Base-by-base conservation (phyloP, 2,888 invertebrate genomes). In the Caenorhabditis sulstoni region DNA sequence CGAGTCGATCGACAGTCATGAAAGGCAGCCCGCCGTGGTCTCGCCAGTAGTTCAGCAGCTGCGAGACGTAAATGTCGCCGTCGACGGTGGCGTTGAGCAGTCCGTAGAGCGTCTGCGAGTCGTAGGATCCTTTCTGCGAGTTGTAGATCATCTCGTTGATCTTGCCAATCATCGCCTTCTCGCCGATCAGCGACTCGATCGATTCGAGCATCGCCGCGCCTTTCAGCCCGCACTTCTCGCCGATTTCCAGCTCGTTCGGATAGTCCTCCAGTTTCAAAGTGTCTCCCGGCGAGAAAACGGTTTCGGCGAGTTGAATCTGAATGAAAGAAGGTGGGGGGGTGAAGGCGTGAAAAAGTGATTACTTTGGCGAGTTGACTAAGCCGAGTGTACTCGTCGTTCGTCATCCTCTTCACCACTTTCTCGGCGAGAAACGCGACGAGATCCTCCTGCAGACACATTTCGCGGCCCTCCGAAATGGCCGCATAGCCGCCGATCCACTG, bases 361-460 rank as follows among this genome's bases (percentile, higher is more conserved):
- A 29, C 81, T 44, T 81, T 84, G 14, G 79, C 70, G 47, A 81
- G 70, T 9, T 82, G 81, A 1, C 73, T 74, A n/a, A 81, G 18
- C 16, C 71, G 39, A 1, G 81, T 55, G 45, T 47, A 66, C 20
- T 82, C 84, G 59, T 83, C 83, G 45, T 81, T 79, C 1, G 83
- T 83, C 81, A 84, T 82, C 61, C 82, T 37, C 20, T 78, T 78
- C 1, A 81, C 73, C 22, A 84, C 55, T 64, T 84, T 84, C 41
- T 50, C 55, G 0, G 82, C 83, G 3, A 83, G 35, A 50, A 77
- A 84, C 0, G 67, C 50, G 0, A 71, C 59, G 7, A 84, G 29
- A 62, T 84, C 84, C 45, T 84, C 84, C 65, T 82, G 80, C 37
- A 84, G 45, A 75, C 84, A 84, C 18, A 78, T 14, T 18, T 84